Evolutionary conservation across 2,113 vertebrate genomes (phyloP).

Genomic region (Daphoenositta chrysoptera): DNA sequence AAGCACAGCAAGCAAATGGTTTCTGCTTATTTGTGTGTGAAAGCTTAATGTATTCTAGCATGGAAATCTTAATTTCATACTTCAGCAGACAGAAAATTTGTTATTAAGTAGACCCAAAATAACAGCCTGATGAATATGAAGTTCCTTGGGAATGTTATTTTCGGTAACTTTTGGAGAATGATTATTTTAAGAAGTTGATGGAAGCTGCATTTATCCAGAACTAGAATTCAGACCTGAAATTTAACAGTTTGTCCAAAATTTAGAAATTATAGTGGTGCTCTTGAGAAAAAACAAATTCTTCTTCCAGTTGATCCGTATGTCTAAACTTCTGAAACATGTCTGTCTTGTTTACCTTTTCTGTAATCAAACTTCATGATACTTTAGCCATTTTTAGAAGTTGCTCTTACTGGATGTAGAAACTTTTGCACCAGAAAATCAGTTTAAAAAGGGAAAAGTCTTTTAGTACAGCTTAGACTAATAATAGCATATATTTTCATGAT

Average conservation of each 20-base stretch:
- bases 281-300: neutral
- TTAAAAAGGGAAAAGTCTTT: neutral
- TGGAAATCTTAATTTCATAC: slow-evolving; percentile 6
- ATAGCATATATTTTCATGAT: neutral
- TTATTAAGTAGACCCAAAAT: neutral
- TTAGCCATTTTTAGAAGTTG: neutral
- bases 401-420: neutral
- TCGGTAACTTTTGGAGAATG: neutral
- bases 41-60: neutral
- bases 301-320: neutral
- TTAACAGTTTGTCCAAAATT: neutral
- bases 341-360: neutral
- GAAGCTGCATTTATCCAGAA: neutral
- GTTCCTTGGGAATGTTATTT: neutral
- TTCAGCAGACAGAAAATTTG: neutral
- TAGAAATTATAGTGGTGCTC: neutral
- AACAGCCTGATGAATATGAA: neutral
- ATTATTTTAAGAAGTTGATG: neutral
- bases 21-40: neutral
- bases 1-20: neutral
- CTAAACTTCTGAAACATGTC: neutral
- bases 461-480: neutral
- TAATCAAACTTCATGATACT: neutral
- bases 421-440: neutral
- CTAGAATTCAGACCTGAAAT: neutral